Conservation (phyloP, 2,113 vertebrate genomes). For the Onychostruthus taczanowskii region DNA sequence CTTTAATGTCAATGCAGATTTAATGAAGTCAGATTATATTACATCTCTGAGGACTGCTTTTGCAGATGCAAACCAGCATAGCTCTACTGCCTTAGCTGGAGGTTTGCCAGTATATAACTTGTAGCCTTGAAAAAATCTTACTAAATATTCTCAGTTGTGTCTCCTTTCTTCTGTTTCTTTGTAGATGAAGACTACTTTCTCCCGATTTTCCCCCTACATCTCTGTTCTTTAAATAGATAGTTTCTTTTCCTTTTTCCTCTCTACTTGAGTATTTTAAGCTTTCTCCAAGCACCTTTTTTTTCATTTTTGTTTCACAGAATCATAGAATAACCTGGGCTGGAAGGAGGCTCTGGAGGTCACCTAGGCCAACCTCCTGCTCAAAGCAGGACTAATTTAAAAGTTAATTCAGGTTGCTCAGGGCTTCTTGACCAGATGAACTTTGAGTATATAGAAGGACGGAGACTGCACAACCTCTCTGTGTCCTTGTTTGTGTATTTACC, state of each 20-base stretch:
- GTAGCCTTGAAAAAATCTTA: not conserved
- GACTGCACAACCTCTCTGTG: not conserved
- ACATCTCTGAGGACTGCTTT: not conserved
- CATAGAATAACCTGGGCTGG: not conserved
- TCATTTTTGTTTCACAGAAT: not conserved
- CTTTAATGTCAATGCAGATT: conserved; percentile 4
- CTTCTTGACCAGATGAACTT: not conserved
- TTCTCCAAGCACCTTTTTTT: not conserved
- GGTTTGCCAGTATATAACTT: not conserved
- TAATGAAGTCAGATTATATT: conserved; percentile 37
- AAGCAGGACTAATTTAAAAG: not conserved
- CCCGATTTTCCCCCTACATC: not conserved
- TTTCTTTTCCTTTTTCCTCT: not conserved
- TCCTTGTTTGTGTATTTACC: not conserved
- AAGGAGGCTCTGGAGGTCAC: not conserved
- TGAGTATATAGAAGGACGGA: not conserved
- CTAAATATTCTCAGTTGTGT: not conserved
- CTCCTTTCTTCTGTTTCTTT: not conserved
- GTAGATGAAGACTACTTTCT: not conserved
- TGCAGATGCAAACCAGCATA: not conserved
- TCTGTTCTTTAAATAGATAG: not conserved
- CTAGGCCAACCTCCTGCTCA: not conserved
- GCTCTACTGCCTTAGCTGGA: not conserved
- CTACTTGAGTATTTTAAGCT: not conserved
- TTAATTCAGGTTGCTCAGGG: not conserved